Percentiles rank a stretch among this genome's conserved stretches.
Conservation (phyloP, 2,113 vertebrate genomes). For the Sapayoa aenigma region DNA sequence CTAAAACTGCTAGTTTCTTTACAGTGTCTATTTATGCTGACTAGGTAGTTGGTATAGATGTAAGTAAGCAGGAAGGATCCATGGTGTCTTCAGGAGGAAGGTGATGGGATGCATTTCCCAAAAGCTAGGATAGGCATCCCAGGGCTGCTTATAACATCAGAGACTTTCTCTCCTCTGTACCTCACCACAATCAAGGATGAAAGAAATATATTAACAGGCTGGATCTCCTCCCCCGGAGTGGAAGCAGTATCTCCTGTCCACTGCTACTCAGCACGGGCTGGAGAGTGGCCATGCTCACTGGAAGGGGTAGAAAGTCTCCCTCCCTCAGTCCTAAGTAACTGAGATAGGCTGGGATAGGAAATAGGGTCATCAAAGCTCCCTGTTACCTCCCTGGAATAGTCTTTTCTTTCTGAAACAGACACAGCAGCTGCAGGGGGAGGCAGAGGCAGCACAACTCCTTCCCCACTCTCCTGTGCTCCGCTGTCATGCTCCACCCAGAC, state of each 20-base stretch:
- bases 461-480: neutral
- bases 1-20: neutral
- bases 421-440: neutral
- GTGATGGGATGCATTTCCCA: neutral
- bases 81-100: neutral
- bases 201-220: neutral
- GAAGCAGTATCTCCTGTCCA: neutral
- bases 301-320: neutral
- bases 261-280: neutral
- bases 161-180: neutral
- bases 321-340: neutral
- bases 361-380: neutral
- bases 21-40: neutral
- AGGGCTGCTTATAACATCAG: neutral
- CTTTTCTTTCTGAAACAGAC: neutral
- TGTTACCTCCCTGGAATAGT: neutral
- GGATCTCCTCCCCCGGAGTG: neutral
- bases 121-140: neutral
- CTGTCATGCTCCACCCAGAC: neutral
- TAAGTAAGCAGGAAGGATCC: neutral
- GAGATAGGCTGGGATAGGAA: neutral
- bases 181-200: neutral
- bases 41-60: neutral
- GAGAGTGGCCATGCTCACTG: neutral
- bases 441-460: neutral